Evolutionary conservation across 2,888 invertebrate species (phyloP), one percentile per base, ranked within the genome.

Genomic region (Aporophyla nigra): DNA sequence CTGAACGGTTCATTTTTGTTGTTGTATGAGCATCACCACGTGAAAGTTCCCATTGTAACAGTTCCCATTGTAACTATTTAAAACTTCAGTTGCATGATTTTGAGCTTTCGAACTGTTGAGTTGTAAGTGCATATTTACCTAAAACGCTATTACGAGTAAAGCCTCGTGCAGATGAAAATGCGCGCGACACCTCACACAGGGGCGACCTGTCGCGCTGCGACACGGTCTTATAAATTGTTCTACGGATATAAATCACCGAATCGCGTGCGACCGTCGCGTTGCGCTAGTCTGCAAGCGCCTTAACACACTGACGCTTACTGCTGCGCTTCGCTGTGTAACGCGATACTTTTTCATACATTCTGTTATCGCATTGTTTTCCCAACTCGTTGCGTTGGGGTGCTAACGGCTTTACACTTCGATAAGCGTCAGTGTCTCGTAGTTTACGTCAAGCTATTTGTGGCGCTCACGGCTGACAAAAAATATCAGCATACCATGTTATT

Each of bases 71-170:
- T 33, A 67, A 54, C 5, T 24, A n/a, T n/a, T n/a, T 40, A 21
- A 71, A 74, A 51, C 51, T 43, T 24, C 24, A 58, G 21, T 16
- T 40, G 19, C 21, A 71, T 2, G 14, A 14, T 72, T 61, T 73
- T 19, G n/a, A 3, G n/a, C n/a, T 21, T n/a, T 40, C 3, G 16
- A 51, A 33, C 43, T 16, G 6, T 21, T n/a, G 24, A 46, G 14
- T 19, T 58, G 16, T n/a, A 7, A 27, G 21, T 24, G 16, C 12
- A 43, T 33, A 27, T 5, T 3, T 40, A 40, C 24, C 0, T 16
- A 27, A 59, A n/a, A 24, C 2, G 7, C 7, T 68, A 10, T 46
- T 46, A 12, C 43, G 43, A 43, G 40, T 40, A n/a, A n/a, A n/a
- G n/a, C n/a, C n/a, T n/a, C n/a, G n/a, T n/a, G n/a, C n/a, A n/a